phyloP scores from a whole-genome alignment of 2,888 invertebrate species.

The Zygaena filipendulae region DNA sequence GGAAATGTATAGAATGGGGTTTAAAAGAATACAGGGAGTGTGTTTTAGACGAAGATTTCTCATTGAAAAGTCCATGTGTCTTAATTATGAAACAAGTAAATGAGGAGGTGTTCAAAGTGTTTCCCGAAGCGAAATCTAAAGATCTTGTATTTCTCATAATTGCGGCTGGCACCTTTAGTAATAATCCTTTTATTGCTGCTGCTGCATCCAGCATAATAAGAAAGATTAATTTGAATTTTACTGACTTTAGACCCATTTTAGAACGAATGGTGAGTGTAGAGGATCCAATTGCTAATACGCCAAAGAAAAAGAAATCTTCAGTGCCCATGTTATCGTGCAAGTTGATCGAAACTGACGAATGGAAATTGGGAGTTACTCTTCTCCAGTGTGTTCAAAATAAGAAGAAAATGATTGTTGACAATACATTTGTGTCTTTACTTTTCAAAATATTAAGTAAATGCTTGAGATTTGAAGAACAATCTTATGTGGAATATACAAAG shows the following conservation, averaged over 20 bases:
- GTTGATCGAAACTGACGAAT: slow-evolving; percentile 72
- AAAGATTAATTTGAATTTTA: slow-evolving; percentile 72
- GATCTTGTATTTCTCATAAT: slow-evolving; percentile 62
- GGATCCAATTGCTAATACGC: slow-evolving; percentile 38
- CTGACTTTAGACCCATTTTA: slow-evolving; percentile 69
- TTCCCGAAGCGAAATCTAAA: slow-evolving; percentile 54
- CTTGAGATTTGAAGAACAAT: slow-evolving; percentile 83
- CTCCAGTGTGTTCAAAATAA: slow-evolving; percentile 89
- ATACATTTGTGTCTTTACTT: slow-evolving; percentile 75
- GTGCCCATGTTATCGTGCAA: slow-evolving; percentile 65
- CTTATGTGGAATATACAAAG: slow-evolving; percentile 87
- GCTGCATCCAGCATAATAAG: slow-evolving; percentile 73
- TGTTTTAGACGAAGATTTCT: slow-evolving; percentile 37
- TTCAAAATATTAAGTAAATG: slow-evolving; percentile 85
- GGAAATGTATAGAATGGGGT: slow-evolving; percentile 67
- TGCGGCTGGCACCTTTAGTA: slow-evolving; percentile 64
- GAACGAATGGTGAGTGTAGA: slow-evolving; percentile 66
- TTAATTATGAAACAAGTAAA: slow-evolving; percentile 69
- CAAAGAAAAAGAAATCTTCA: slow-evolving; percentile 50
- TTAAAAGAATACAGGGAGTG: slow-evolving; percentile 64
- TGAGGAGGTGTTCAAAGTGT: slow-evolving; percentile 58
- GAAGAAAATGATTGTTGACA: slow-evolving; percentile 77
- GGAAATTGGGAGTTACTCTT: slow-evolving; percentile 83
- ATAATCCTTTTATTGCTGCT: slow-evolving; percentile 70
- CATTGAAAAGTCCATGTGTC: slow-evolving; percentile 45